Evolutionary conservation across 2,113 vertebrate genomes (phyloP).

Genomic region (Anolis sagrei): DNA sequence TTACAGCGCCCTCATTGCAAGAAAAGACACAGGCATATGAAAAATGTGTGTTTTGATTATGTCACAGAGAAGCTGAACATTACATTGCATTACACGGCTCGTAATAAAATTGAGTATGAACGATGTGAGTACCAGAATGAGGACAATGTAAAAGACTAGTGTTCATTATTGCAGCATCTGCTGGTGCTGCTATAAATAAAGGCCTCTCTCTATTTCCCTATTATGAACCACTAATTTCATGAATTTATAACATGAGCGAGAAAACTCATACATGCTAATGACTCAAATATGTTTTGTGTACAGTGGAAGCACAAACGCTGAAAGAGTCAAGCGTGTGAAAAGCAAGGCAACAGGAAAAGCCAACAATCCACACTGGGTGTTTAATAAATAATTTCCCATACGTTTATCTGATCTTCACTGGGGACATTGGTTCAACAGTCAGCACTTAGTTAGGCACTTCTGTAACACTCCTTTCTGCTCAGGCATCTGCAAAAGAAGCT

Average conservation of each 20-base stretch:
- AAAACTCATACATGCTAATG: neutral
- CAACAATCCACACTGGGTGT: neutral
- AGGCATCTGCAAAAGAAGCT: too few species aligned
- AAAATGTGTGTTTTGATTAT: constrained; percentile 43
- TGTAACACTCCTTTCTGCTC: neutral
- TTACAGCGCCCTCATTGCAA: constrained; percentile 46
- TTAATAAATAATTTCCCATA: neutral
- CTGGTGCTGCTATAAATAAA: constrained; percentile 59
- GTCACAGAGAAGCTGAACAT: constrained; percentile 37
- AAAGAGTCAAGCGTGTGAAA: neutral
- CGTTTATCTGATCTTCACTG: neutral
- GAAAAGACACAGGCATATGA: constrained; percentile 35
- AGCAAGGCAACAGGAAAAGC: too few species aligned
- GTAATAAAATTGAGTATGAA: constrained; percentile 54
- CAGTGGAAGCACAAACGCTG: constrained; percentile 10
- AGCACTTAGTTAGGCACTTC: neutral
- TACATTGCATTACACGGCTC: constrained; percentile 40
- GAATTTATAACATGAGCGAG: constrained; percentile 39
- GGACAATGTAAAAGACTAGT: constrained; percentile 40
- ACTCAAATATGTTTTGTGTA: constrained; percentile 27
- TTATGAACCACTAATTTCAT: constrained; percentile 47
- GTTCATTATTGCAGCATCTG: constrained; percentile 50
- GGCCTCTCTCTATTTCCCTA: constrained; percentile 38
- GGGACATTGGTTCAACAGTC: neutral
- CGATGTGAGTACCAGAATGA: constrained; percentile 50